Evolutionary conservation across 2,888 invertebrate genomes (phyloP).

Genomic region (Polydrusus pterygomalis): DNA sequence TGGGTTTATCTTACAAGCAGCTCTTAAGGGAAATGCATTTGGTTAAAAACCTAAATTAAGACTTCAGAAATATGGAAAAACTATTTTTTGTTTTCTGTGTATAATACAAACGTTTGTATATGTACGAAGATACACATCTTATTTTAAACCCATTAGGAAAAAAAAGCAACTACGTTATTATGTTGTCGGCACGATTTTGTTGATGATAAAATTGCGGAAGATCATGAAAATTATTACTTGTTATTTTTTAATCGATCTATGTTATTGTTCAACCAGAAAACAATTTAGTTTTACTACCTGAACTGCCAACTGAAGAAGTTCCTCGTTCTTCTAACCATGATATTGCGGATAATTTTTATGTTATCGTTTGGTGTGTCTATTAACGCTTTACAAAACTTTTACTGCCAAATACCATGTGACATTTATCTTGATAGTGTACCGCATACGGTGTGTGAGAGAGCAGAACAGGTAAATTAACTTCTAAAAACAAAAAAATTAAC

Average conservation of each 20-base stretch:
- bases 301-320: conserved; percentile 11
- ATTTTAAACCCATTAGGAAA: conserved; percentile 8
- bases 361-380: not conserved
- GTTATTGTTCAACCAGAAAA: conserved; percentile 17
- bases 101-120: not conserved
- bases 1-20: no score
- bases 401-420: conserved; percentile 62
- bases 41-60: no score
- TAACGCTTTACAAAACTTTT: conserved; percentile 58
- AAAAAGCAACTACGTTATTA: conserved; percentile 40
- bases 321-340: not conserved
- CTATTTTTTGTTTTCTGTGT: conserved; percentile 4
- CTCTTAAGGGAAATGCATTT: no score
- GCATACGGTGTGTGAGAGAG: conserved; percentile 62
- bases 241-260: conserved; percentile 28
- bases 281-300: conserved; percentile 17
- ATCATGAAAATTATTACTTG: conserved; percentile 44
- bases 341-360: conserved; percentile 7
- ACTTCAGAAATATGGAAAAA: not conserved
- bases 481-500: conserved; percentile 29
- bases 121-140: conserved; percentile 8
- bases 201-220: conserved; percentile 46
- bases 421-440: conserved; percentile 56
- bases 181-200: conserved; percentile 45
- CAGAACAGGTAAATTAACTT: conserved; percentile 54